Base-by-base conservation (phyloP, 2,797 vertebrate species). In the Semotilus atromaculatus region DNA sequence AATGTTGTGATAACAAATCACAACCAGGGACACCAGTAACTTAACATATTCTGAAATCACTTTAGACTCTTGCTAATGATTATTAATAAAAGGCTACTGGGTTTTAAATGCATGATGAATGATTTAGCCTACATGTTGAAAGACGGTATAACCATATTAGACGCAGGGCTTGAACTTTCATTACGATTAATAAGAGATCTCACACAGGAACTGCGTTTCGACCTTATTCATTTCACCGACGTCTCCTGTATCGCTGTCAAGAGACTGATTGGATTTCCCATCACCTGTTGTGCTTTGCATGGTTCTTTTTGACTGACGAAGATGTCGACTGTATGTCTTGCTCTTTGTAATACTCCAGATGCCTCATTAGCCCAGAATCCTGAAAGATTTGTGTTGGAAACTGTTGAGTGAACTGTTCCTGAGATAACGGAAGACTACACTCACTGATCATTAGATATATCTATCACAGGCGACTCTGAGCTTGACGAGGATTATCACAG, bases 121-220 rank as follows among this genome's bases (percentile, higher is more conserved):
- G 79, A 81, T 66, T 29, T 34, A 29, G 26, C 23, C 13, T 62
- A 68, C 70, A 58, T 23, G 51, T 60, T 82, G 60, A 80, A 7
- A 70, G 43, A 82, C 5, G 6, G 51, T 73, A 66, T 84, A 76
- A 81, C 40, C 66, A 19, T 51, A 48, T 36, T 43, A 76, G 55
- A 67, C n/a, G 36, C 40, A 78, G 73, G 64, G 53, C 72, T 64
- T 62, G 72, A 81, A 80, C 82, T 38, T 80, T 84, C 53, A 84
- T 81, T 66, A 72, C 43, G 48, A 84, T 84, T 85, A 85, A 85
- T 82, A 58, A 38, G 45, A 85, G 76, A 82, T 68, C 78, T 77
- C 72, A 31, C 53, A 55, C 26, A 34, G 64, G 48, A 48, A 48
- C 64, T 48, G 45, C 26, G 2, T 55, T 76, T 70, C 51, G 79